Evolutionary conservation across 2,888 invertebrate species (phyloP).

Genomic region (Metopia argyrocephala): DNA sequence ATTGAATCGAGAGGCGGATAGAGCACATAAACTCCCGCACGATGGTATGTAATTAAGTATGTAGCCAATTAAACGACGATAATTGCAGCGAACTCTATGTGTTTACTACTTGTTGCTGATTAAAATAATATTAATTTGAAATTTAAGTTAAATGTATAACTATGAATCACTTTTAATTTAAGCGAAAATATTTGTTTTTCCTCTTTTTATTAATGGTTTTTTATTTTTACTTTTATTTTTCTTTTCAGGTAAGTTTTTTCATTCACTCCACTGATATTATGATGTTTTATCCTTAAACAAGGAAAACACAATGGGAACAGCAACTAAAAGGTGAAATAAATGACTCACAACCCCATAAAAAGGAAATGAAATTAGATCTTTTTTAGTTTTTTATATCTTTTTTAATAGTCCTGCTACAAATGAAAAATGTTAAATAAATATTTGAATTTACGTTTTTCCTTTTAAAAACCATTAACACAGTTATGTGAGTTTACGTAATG

Average conservation of each 20-base stretch:
- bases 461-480: conserved; percentile 21
- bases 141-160: too few species aligned
- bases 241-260: conserved; percentile 52
- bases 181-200: not conserved
- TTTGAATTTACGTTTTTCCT: conserved; percentile 14
- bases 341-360: conserved; percentile 40
- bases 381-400: conserved; percentile 13
- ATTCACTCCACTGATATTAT: not conserved
- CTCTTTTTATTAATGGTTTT: not conserved
- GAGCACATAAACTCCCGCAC: too few species aligned
- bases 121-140: too few species aligned
- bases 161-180: too few species aligned
- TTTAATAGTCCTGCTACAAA: not conserved
- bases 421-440: conserved; percentile 33
- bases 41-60: too few species aligned
- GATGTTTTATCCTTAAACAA: not conserved
- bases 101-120: too few species aligned
- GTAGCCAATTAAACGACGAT: too few species aligned
- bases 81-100: too few species aligned
- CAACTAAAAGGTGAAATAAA: not conserved
- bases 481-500: not conserved
- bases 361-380: conserved; percentile 44
- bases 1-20: too few species aligned
- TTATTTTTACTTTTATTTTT: conserved; percentile 15
- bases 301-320: conserved; percentile 15